A percentile compares a stretch with the other conserved stretches of the same genome.
These are phyloP conservation scores for Caerostris extrusa DNA, from an alignment of 1,140 invertebrate genomes.

Conservation along the genomic window DNA sequence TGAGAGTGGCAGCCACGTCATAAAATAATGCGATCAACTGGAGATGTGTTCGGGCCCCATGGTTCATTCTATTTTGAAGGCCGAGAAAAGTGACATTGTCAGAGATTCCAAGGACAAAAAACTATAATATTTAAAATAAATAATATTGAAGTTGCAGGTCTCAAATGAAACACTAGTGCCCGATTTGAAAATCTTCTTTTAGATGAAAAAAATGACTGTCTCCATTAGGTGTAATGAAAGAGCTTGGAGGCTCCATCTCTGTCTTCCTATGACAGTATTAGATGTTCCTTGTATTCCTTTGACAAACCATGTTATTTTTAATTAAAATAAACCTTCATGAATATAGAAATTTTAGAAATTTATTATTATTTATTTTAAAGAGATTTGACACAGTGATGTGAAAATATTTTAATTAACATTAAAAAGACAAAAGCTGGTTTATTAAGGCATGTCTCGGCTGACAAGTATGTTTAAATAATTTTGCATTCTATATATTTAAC, in stretches of 20 bases:
- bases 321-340: too few species aligned
- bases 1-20: conserved; percentile 80
- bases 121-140: conserved; percentile 86
- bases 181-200: not conserved
- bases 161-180: conserved; percentile 13
- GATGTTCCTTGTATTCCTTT: conserved; percentile 83
- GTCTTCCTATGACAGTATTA: conserved; percentile 82
- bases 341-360: too few species aligned
- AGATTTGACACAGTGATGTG: too few species aligned
- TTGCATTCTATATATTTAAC: too few species aligned
- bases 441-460: too few species aligned
- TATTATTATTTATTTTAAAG: too few species aligned
- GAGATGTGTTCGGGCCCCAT: conserved; percentile 84
- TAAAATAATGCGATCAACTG: conserved; percentile 85
- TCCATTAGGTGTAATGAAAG: not conserved
- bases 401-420: too few species aligned
- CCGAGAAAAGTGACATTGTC: conserved; percentile 86
- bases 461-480: too few species aligned
- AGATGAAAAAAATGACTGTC: not conserved
- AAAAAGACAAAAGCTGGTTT: too few species aligned
- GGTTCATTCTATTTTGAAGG: conserved; percentile 85
- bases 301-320: conserved; percentile 84
- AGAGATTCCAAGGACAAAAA: conserved; percentile 89
- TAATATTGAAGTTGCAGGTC: conserved; percentile 80
- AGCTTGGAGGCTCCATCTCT: not conserved